Base-by-base conservation (phyloP, 2,797 vertebrate genomes). In the Sciurus carolinensis region DNA sequence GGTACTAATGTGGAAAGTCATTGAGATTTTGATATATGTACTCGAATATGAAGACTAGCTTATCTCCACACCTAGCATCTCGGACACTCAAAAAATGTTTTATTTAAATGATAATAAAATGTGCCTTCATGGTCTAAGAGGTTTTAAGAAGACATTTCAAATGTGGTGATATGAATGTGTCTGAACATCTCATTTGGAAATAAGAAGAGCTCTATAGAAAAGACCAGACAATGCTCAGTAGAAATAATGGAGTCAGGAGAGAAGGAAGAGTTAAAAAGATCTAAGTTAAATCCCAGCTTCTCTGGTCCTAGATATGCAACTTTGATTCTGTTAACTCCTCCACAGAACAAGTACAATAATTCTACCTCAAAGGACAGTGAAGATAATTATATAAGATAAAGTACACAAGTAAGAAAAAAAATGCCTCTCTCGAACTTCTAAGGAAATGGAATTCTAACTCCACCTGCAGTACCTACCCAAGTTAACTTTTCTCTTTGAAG, bases 401-500 rank as follows among this genome's bases (percentile, higher is more conserved):
- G 73, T 26, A 72, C 12, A 87, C 6, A 52, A 91, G 14, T 69
- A 62, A 95, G 44, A 62, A 28, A 73, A 50, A 83, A 64, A 83
- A 54, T 59, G 90, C 28, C 13, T 94, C 8, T 69, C 57, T 77
- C 79, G 64, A 87, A 75, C 54, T 75, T 85, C 73, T 12, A 90
- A 93, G 66, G 71, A 80, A 64, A 75, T 42, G 15, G 26, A 79
- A 75, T 90, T 94, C 71, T 87, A 67, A 94, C 30, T 50, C 72
- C 79, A 87, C 81, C 18, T 36, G 12, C 7, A 42, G 14, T 50
- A 59, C 28, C 36, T 52, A 77, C 7, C 10, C 44, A 72, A 87
- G 10, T 77, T 92, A 94, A 83, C 39, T 71, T 90, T 92, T 90
- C 50, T 75, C 66, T 95, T 91, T 91, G 57, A 93, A 90, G 26